These are phyloP conservation scores for Phlogophora meticulosa DNA, from an alignment of 2,888 invertebrate species.

Conservation along the genomic window DNA sequence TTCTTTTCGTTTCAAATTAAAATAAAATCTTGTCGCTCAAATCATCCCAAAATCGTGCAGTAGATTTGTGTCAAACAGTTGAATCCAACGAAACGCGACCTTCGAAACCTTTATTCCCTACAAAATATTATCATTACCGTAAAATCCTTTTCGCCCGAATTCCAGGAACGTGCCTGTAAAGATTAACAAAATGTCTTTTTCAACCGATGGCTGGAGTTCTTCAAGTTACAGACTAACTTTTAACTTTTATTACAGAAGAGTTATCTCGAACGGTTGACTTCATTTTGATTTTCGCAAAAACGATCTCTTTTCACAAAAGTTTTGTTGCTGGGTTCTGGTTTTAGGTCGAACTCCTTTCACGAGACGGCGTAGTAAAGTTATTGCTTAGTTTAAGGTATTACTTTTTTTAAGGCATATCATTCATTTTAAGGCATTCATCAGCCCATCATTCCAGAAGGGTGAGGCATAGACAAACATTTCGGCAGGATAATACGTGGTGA, in stretches of 20 bases:
- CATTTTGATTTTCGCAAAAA: slow-evolving; percentile 57
- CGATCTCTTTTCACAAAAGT: slow-evolving; percentile 57
- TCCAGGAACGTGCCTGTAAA: slow-evolving; percentile 30
- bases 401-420: no score
- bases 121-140: not conserved
- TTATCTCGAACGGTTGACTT: slow-evolving; percentile 52
- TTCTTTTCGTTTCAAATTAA: no score
- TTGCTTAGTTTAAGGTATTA: not conserved
- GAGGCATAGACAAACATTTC: no score
- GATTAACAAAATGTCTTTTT: slow-evolving; percentile 50
- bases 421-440: no score
- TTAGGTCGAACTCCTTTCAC: slow-evolving; percentile 29
- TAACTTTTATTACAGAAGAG: slow-evolving; percentile 55
- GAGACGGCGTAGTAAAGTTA: slow-evolving; percentile 14
- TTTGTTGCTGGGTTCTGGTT: slow-evolving; percentile 37
- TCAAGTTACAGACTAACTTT: slow-evolving; percentile 51
- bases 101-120: slow-evolving; percentile 2
- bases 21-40: not conserved
- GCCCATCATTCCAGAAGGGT: no score
- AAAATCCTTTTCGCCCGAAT: slow-evolving; percentile 28
- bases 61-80: not conserved
- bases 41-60: not conserved
- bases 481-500: no score
- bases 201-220: slow-evolving; percentile 27
- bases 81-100: not conserved